Evolutionary conservation across 1,140 invertebrate species (phyloP), one percentile per base, ranked within the genome.

Genomic region (Caerostris extrusa): DNA sequence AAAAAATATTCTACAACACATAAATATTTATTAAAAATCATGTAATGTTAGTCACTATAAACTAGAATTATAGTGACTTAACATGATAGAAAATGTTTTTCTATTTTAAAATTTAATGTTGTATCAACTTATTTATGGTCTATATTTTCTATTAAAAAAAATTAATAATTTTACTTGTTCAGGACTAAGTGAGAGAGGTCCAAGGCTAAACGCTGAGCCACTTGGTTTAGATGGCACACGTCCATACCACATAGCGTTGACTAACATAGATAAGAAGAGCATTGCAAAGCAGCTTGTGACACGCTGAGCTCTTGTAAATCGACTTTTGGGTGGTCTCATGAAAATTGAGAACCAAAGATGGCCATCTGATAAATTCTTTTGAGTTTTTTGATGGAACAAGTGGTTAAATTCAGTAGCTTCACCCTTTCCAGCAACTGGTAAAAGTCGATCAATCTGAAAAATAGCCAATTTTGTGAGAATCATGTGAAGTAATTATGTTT

Each of bases 321-420:
- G 95, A 77, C 96, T 97, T 69, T 96, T 95, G 5, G 96, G 96
- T 14, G 97, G 97, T 58, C 97, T 95, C 58, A 96, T 95, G 94
- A 97, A 96, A 6, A 97, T 96, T 10, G 96, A 97, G 94, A 97
- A 96, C 97, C 97, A 97, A 8, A 97, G 95, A 95, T 97, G 97
- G 58, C 96, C 96, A 95, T 97, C 97, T 17, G 96, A 95, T 0
- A 97, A 95, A 88, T 96, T 96, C 94, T 96, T 96, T 57, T 95
- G 95, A 1, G 96, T 95, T 19, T 95, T 96, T 85, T 96, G 95
- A 6, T 96, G 94, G 95, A 97, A 97, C 83, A 97, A 95, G 95
- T 97, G 96, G 34, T 95, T 95, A 90, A 97, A 96, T 90, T 97
- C 96, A 1, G 95, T 95, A 58, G 95, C 95, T 94, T 95, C 95